Evolutionary conservation across 2,797 vertebrate genomes (phyloP).

Genomic region (Peromyscus nudipes): DNA sequence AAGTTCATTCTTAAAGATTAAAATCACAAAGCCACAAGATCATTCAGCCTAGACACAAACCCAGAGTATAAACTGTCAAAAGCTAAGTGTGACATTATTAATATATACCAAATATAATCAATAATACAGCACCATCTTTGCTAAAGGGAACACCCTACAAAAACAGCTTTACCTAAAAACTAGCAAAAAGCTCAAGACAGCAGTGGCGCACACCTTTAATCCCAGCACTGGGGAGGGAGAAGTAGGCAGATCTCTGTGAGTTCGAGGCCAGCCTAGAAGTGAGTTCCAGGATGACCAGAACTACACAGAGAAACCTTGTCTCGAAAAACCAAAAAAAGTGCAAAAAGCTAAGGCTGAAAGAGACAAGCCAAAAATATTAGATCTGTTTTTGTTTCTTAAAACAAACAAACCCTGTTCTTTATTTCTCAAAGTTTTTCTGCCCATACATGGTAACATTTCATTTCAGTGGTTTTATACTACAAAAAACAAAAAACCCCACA

Average conservation of each 20-base stretch:
- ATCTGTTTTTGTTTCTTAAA: constrained; percentile 50
- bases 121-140: constrained; percentile 23
- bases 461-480: constrained; percentile 17
- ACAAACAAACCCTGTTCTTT: constrained; percentile 17
- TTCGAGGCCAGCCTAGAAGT: too few species aligned
- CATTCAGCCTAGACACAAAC: constrained; percentile 35
- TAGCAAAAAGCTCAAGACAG: background rate
- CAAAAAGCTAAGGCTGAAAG: background rate
- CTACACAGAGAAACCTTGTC: too few species aligned
- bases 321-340: too few species aligned
- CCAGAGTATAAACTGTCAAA: constrained; percentile 60
- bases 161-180: constrained; percentile 53
- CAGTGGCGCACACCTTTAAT: too few species aligned
- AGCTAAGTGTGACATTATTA: constrained; percentile 9
- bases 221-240: too few species aligned
- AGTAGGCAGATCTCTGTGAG: too few species aligned
- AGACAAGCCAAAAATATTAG: background rate
- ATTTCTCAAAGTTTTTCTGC: constrained; percentile 9
- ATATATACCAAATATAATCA: background rate
- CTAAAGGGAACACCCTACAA: constrained; percentile 13
- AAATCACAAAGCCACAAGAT: constrained; percentile 67
- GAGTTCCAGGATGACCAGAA: too few species aligned
- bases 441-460: background rate
- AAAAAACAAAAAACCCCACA: background rate
- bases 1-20: constrained; percentile 60